Base-by-base conservation (phyloP, 2,888 invertebrate genomes). In the Leptinotarsa rubiginosa region DNA sequence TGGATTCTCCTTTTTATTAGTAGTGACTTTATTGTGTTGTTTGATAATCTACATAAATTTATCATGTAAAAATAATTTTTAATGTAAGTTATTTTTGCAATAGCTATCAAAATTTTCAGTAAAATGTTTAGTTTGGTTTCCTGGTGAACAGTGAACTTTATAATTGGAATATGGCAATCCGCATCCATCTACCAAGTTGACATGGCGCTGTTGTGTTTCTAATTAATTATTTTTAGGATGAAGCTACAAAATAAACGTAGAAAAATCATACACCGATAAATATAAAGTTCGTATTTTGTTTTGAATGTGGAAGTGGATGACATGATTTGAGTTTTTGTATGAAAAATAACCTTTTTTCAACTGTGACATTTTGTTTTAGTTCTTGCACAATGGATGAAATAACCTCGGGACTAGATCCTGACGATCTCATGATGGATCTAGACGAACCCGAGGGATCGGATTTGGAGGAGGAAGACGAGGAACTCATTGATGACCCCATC, bases 361-460 rank as follows among this genome's bases (percentile, higher is more conserved):
- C 47, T 52, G 4, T 41, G 49, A 70, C 65, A n/a, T 65, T 49
- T 52, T 54, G 69, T 18, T 79, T 72, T 76, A 81, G 81, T 80
- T 79, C 64, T 75, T 78, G 52, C 69, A 77, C 72, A 73, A 88
- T 88, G 88, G 88, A 88, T 79, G 87, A 88, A 78, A 81, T 87
- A 77, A 82, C 85, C 78, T 84, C 86, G 79, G 86, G 85, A 73
- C 81, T 88, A 69, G 88, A 88, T 84, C 86, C 87, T 68, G 91
- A 91, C 82, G 91, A 91, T 87, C 92, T 94, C 86, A 80, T 93
- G 89, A 77, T 79, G 79, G 94, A 94, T 88, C 90, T 93, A 83
- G 91, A 93, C 83, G 93, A 92, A 82, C 93, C 92, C 80, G 94
- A 94, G 85, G 93, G 92, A 78, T 93, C 93, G 59, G 94, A 94